Evolutionary conservation across 2,888 invertebrate species (phyloP).

Genomic region (Lydus trimaculatus): DNA sequence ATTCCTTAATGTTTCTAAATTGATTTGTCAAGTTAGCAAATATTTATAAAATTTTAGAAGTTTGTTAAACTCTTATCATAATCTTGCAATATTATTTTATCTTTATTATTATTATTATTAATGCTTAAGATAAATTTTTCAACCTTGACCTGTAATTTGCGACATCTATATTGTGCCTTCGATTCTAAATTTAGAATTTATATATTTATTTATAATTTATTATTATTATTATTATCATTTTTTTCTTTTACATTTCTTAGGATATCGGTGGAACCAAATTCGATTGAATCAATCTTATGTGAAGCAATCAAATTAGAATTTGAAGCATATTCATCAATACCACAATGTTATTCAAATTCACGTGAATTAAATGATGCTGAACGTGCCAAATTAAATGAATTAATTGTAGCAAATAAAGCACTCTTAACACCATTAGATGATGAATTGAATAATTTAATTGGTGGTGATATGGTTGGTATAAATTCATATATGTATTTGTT

Average conservation of each 20-base stretch:
- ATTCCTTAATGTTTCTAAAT: too few species aligned
- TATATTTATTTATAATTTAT: neutral
- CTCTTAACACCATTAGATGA: constrained; percentile 84
- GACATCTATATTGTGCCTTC: neutral
- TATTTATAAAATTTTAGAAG: too few species aligned
- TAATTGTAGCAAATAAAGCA: constrained; percentile 86
- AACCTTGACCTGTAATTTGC: neutral
- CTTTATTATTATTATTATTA: too few species aligned
- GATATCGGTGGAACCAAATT: constrained; percentile 69
- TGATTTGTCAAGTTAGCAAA: too few species aligned
- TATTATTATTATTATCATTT: neutral
- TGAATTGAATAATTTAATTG: constrained; percentile 74
- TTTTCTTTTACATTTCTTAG: constrained; percentile 46
- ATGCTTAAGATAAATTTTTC: neutral
- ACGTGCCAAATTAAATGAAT: constrained; percentile 81
- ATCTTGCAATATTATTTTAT: too few species aligned
- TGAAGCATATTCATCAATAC: constrained; percentile 69
- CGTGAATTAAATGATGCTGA: constrained; percentile 82
- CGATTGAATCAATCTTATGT: constrained; percentile 83
- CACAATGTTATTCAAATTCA: constrained; percentile 67
- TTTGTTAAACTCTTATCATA: too few species aligned
- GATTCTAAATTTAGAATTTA: neutral
- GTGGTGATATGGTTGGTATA: constrained; percentile 63
- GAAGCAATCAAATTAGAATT: constrained; percentile 88
- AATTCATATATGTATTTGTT: constrained; percentile 11